Percentiles rank a stretch among this genome's conserved stretches.
Evolutionary conservation across 2,797 vertebrate species (phyloP).

Genomic region (Rhinophrynus dorsalis): DNA sequence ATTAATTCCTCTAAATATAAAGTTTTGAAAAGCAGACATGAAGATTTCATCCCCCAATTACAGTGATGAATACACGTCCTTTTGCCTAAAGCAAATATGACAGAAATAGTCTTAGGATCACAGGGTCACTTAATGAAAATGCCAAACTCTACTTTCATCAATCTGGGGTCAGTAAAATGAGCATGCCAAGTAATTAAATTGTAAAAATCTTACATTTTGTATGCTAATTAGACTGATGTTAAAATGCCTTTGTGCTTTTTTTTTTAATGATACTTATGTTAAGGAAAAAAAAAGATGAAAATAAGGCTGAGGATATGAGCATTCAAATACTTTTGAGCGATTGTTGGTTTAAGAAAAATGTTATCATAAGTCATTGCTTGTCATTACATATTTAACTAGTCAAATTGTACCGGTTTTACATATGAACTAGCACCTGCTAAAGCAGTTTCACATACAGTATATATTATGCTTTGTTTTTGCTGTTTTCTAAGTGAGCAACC

Average conservation of each 20-base stretch:
- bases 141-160: slow-evolving; percentile 4
- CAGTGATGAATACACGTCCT: not conserved
- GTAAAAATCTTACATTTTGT: not conserved
- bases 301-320: no score
- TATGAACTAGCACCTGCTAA: slow-evolving; percentile 16
- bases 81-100: not conserved
- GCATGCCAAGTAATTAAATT: slow-evolving; percentile 3
- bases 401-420: slow-evolving; percentile 33
- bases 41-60: slow-evolving; percentile 2
- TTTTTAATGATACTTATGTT: no score
- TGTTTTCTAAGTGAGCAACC: no score
- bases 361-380: slow-evolving; percentile 3
- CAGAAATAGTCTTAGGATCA: not conserved
- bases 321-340: slow-evolving; percentile 30
- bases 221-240: slow-evolving; percentile 7
- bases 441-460: no score
- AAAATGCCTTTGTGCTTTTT: not conserved
- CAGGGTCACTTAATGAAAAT: not conserved
- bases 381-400: slow-evolving; percentile 35
- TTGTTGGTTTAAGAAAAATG: slow-evolving; percentile 31
- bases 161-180: not conserved
- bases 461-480: no score
- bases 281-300: no score
- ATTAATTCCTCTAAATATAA: slow-evolving; percentile 3
- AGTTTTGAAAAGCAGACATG: not conserved